Percentiles rank a stretch among this genome's conserved stretches.
These are phyloP conservation scores for Eueremaeus valkanovi DNA, from an alignment of 2,888 invertebrate species.

Conservation along the genomic window DNA sequence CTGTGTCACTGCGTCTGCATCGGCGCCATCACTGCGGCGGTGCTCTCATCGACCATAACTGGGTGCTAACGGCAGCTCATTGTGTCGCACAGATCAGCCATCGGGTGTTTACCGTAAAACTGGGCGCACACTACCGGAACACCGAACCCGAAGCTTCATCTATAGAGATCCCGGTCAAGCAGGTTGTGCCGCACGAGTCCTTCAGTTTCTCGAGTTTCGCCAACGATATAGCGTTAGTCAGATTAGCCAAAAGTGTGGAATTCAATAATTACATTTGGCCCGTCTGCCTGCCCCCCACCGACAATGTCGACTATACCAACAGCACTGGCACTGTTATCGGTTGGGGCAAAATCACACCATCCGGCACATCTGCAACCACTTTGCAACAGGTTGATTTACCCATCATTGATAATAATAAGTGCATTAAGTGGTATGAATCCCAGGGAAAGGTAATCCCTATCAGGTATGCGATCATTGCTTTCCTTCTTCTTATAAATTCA, in stretches of 20 bases:
- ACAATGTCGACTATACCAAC: background rate
- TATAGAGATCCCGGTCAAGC: background rate
- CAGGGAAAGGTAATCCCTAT: constrained; percentile 70
- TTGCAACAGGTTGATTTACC: constrained; percentile 67
- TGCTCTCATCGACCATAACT: constrained; percentile 40
- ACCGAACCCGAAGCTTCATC: background rate
- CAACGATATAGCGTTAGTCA: constrained; percentile 71
- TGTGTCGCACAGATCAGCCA: constrained; percentile 39
- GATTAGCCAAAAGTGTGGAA: constrained; percentile 51
- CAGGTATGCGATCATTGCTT: constrained; percentile 49
- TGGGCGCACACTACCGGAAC: constrained; percentile 37
- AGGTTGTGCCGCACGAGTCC: constrained; percentile 66
- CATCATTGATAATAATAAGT: constrained; percentile 68
- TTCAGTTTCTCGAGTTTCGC: constrained; percentile 44
- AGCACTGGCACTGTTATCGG: constrained; percentile 39
- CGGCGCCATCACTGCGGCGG: constrained; percentile 44
- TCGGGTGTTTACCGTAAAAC: constrained; percentile 33
- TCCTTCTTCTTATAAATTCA: constrained; percentile 50
- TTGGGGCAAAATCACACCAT: constrained; percentile 41
- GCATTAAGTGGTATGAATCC: constrained; percentile 70
- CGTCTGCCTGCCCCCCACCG: constrained; percentile 39
- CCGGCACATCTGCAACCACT: constrained; percentile 58
- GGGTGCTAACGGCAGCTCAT: constrained; percentile 45
- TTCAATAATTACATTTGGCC: constrained; percentile 39
- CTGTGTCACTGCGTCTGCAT: constrained; percentile 36